Conservation (phyloP, 2,113 vertebrate genomes). For the Urocitellus parryii region DNA sequence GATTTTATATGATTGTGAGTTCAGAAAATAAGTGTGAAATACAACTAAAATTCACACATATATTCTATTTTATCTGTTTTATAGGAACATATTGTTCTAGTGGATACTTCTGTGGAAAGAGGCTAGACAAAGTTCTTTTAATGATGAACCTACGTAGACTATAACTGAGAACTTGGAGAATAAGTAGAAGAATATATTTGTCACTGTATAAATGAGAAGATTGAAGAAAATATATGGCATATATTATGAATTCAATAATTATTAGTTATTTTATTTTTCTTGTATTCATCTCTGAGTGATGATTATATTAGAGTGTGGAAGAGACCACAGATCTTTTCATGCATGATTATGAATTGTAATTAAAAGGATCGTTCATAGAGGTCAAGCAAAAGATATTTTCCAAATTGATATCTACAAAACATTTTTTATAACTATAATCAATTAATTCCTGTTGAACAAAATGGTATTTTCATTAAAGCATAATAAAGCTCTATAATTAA, state of each 20-base stretch:
- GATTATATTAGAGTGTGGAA: neutral
- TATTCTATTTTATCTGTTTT: neutral
- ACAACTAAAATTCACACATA: neutral
- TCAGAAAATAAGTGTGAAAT: neutral
- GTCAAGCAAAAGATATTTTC: slow-evolving; percentile 25
- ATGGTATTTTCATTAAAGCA: slow-evolving; percentile 36
- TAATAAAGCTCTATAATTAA: neutral
- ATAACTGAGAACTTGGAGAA: neutral
- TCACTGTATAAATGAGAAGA: neutral
- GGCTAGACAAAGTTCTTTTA: neutral
- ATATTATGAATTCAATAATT: slow-evolving; percentile 21
- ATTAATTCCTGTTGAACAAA: slow-evolving; percentile 11
- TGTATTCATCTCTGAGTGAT: neutral
- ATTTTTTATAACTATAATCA: slow-evolving; percentile 24
- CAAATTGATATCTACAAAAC: slow-evolving; percentile 31
- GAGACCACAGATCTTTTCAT: neutral
- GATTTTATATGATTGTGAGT: neutral
- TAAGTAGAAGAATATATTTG: neutral
- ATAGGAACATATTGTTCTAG: neutral
- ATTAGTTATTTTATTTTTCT: neutral
- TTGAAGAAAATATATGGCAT: neutral
- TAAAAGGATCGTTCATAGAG: slow-evolving; percentile 24
- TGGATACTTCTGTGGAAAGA: neutral
- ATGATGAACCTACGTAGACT: neutral
- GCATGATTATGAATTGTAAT: slow-evolving; percentile 1